A percentile compares a stretch with the other conserved stretches of the same genome.
phyloP scores from a whole-genome alignment of 2,797 vertebrate genomes.

The Pyrocephalus nanus region DNA sequence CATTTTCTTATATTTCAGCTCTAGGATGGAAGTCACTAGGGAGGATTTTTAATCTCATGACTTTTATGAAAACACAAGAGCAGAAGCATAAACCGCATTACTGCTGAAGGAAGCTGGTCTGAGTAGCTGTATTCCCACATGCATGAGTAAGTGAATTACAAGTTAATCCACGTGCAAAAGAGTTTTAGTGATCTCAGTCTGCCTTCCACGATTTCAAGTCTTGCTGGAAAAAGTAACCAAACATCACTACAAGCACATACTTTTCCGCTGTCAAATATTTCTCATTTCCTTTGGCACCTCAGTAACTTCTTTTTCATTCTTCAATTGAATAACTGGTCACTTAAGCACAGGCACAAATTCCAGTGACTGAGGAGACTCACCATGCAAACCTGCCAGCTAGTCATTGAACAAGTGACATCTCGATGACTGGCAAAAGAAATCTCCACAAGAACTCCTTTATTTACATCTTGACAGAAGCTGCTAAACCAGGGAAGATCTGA shows the following conservation, averaged over 20 bases:
- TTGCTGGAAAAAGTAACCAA: constrained; percentile 47
- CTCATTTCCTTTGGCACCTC: background rate
- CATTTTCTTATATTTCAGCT: constrained; percentile 48
- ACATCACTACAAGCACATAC: constrained; percentile 27
- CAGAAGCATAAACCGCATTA: constrained; percentile 62
- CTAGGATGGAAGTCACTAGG: constrained; percentile 58
- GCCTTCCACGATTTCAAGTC: constrained; percentile 61
- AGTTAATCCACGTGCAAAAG: constrained; percentile 76
- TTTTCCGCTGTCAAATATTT: constrained; percentile 58
- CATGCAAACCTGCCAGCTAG: background rate
- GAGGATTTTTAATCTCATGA: constrained; percentile 75
- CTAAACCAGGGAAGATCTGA: background rate
- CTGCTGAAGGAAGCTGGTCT: constrained; percentile 59
- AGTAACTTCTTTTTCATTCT: background rate
- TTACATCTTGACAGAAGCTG: background rate
- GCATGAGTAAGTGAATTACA: constrained; percentile 76
- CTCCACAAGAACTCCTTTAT: background rate
- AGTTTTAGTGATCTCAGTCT: constrained; percentile 66
- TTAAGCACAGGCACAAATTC: background rate
- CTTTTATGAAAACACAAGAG: constrained; percentile 74
- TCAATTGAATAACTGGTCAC: background rate
- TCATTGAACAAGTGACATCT: background rate
- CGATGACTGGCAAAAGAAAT: background rate
- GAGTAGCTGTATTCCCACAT: constrained; percentile 67
- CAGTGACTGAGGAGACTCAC: background rate